Base-by-base conservation (phyloP, 2,797 vertebrate genomes). In the Ctenopoma kingsleyae region DNA sequence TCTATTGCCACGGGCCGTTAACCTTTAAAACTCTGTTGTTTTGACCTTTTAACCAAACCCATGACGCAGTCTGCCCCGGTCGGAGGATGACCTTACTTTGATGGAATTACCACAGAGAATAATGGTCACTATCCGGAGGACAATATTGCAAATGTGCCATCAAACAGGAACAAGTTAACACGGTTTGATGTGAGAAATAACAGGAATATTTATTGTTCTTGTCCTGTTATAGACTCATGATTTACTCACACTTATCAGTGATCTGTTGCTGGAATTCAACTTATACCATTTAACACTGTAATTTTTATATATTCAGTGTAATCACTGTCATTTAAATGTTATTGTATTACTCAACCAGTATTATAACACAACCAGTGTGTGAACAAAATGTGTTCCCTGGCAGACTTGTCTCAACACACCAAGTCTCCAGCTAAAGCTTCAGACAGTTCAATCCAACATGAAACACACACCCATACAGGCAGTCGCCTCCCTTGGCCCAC, bases 81-180 rank as follows among this genome's bases (percentile, higher is more conserved):
- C 82, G 75, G 83, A 62, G 76, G 72, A 77, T 91, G 90, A 91
- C 91, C 92, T 93, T 92, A 87, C 90, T 91, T 93, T 93, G 91
- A 93, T 91, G 90, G 88, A 87, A 88, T 88, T 87, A 89, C 75
- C 59, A 81, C 77, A 79, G 67, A 87, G 76, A 84, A 86, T 80
- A 83, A 87, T 84, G 50, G 75, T 48, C 30, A 12, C 8, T 70
- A 44, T 58, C 43, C 38, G 56, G 8, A 40, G 78, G 75, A 86
- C 74, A 74, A 82, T 82, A 80, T 76, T 53, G 59, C 30, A 76
- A 74, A 23, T 0, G 6, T 58, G 35, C 51, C 50, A 70, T 68
- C 67, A 78, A 74, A 70, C 25, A 49, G 51, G 36, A 53, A 6
- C 52, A 6, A 46, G 36, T 53, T 32, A 64, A 67, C 43, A 36